These are phyloP conservation scores for Semaprochilodus insignis DNA, from an alignment of 2,797 vertebrate genomes.

Conservation along the genomic window DNA sequence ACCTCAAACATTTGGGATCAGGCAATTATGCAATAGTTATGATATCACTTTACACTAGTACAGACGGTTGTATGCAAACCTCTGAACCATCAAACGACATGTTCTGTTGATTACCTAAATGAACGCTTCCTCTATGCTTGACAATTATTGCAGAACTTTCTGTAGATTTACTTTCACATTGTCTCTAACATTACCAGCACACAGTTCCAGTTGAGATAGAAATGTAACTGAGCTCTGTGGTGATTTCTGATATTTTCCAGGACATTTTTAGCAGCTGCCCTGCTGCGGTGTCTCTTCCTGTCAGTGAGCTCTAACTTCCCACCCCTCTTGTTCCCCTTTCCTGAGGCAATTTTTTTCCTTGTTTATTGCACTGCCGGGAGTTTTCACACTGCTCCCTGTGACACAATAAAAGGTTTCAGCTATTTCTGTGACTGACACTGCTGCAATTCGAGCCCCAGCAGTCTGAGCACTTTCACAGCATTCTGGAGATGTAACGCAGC, in stretches of 20 bases:
- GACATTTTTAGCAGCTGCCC: not conserved
- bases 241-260: not conserved
- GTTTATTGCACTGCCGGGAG: constrained; percentile 6
- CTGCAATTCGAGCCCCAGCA: not conserved
- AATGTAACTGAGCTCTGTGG: not conserved
- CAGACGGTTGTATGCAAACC: not conserved
- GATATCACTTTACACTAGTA: no score
- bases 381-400: constrained; percentile 3
- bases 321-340: not conserved
- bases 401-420: constrained; percentile 24
- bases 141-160: no score
- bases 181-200: not conserved
- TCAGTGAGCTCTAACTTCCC: not conserved
- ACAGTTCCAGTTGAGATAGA: not conserved
- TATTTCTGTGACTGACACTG: constrained; percentile 10
- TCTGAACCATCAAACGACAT: no score
- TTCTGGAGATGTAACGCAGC: not conserved
- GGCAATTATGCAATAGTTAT: no score
- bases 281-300: not conserved
- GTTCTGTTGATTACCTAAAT: no score
- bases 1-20: no score
- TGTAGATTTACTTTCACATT: no score
- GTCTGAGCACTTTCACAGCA: not conserved
- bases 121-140: no score
- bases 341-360: not conserved